Evolutionary conservation across 2,797 vertebrate genomes (phyloP), one percentile per base, ranked within the genome.

Genomic region (Loriculus beryllinus): DNA sequence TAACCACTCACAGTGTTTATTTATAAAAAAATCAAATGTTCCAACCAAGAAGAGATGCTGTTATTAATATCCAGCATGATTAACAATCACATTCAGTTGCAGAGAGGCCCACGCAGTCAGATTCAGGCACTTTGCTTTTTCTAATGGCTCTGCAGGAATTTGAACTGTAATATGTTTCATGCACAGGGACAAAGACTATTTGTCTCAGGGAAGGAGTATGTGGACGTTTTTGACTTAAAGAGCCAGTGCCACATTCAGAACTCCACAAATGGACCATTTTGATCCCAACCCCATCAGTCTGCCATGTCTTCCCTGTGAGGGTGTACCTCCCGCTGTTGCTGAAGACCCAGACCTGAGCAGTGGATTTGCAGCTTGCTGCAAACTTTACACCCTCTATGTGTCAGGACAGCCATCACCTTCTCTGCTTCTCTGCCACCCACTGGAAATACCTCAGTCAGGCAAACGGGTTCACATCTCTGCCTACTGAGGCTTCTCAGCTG

Each of bases 131-230:
- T 96, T 95, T 74, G 65, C 51, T 95, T 94, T 93, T 94, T 84
- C 82, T 88, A 93, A 76, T 95, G 89, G 92, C 91, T 93, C 59
- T 82, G 86, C 75, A 92, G 89, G 96, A 96, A 97, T 97, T 96
- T 93, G 91, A 95, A 92, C 92, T 14, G 0, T 92, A 93, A 92
- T 67, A 95, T 54, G 80, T 96, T 93, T 92, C 92, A 92, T 48
- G 71, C 74, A 31, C 89, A 93, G 63, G 23, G 90, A 96, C 96
- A 96, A 96, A 96, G 96, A 80, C 2, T 29, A 96, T 96, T 96
- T 97, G 96, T 97, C 75, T 78, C 85, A 76, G 82, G 39, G 78
- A 95, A 92, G 60, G 70, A 91, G 25, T 82, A 71, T 56, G 86
- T 91, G 87, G 64, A 94, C 72, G 93, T 47, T 94, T 86, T 93